These are phyloP conservation scores for Apocrypta bakeri DNA, from an alignment of 1,140 invertebrate species.

Conservation along the genomic window DNA sequence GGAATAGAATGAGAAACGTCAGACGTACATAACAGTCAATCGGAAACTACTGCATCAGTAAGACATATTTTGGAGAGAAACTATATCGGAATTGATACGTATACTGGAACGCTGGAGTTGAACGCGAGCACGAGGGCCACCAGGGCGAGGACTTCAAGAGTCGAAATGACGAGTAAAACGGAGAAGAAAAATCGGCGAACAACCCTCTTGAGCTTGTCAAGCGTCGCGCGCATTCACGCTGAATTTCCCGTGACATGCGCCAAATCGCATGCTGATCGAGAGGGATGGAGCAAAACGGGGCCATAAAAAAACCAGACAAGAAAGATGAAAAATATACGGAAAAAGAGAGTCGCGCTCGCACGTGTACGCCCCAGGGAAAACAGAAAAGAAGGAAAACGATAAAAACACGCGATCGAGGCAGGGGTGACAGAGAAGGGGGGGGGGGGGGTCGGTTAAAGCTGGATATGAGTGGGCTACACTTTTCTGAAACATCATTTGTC, in stretches of 20 bases:
- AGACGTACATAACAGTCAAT: no score
- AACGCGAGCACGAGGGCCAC: neutral
- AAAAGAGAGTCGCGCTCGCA: neutral
- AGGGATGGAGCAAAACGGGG: neutral
- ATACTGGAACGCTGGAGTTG: no score
- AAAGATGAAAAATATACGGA: neutral
- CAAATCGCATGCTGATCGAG: slow-evolving; percentile 21
- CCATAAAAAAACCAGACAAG: slow-evolving; percentile 12
- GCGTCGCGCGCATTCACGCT: neutral
- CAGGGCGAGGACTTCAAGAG: neutral
- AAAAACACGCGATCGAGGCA: neutral
- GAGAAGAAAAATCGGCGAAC: neutral
- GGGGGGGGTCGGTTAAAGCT: no score
- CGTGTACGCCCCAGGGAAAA: neutral
- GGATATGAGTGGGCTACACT: neutral
- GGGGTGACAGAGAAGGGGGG: no score
- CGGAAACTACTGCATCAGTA: no score
- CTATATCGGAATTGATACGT: no score
- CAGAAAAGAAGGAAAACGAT: neutral
- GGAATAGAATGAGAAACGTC: no score
- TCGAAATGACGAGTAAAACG: neutral
- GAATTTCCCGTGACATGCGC: neutral
- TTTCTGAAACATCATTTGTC: neutral
- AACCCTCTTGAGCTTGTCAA: neutral
- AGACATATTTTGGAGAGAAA: no score